Base-by-base conservation (phyloP, 1,140 invertebrate genomes). In the Yoshiicerus persimilis region DNA sequence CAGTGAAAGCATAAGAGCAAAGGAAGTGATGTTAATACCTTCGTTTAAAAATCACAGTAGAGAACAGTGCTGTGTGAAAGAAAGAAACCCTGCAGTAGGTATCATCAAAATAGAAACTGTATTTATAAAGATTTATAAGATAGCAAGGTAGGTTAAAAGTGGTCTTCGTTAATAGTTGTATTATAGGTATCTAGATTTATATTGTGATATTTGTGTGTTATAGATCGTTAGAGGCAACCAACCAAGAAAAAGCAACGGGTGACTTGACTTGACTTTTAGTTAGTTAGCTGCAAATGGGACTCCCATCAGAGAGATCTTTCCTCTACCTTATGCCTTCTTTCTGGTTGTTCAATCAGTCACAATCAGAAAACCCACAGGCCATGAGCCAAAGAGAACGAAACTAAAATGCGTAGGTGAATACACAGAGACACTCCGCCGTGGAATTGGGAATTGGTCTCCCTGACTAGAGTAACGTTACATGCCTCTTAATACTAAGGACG, bases 281-380 rank as follows among this genome's bases (percentile, higher is more conserved):
- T 70, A 25, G 34, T 80, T 38, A 80, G 32, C 75, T 38, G 34
- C 30, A n/a, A 56, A 56, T 56, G 47, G 47, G 75, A 80, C 32
- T 80, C 32, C 75, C 75, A 80, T 80, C 66, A 70, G 66, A 30
- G 66, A 70, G 25, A 30, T 30, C 66, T 70, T 30, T 70, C n/a
- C 75, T 80, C 75, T 80, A 16, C 75, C 23, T 20, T 56, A n/a
- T n/a, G 47, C 47, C 20, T n/a, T 56, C 47, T 56, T 56, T 56
- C 47, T 56, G 47, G 6, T 34, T 80, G 13, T 38, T 36, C 75
- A 36, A 80, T 80, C 75, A 80, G 75, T 80, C 75, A 80, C 75
- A 80, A 80, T 80, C 75, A 80, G 32, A 80, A 80, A 36, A 80
- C 75, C 75, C 75, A 80, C 75, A 80, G 75, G 75, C 75, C 30